A percentile compares a stretch with the other conserved stretches of the same genome.
Conservation (phyloP, 2,888 invertebrate species). For the Ptychoptera contaminata region DNA sequence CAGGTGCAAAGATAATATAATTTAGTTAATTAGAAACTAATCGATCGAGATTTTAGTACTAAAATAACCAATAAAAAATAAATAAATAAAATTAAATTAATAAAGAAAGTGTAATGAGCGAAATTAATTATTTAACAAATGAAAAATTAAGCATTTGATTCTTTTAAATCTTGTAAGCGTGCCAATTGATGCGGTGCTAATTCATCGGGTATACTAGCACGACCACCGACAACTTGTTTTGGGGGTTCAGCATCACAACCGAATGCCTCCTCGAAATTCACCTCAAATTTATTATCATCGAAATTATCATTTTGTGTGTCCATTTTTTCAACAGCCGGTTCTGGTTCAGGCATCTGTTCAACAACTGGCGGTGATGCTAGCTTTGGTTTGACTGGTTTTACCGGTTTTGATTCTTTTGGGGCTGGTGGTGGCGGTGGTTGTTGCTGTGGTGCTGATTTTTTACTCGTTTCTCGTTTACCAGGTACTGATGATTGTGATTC, state of each 20-base stretch:
- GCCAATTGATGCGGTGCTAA: constrained; percentile 78
- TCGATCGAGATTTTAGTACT: too few relatives aligned
- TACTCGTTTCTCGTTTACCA: too few relatives aligned
- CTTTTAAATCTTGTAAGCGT: constrained; percentile 73
- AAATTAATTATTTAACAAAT: too few relatives aligned
- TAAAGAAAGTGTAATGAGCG: too few relatives aligned
- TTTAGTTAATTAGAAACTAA: too few relatives aligned
- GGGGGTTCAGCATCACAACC: constrained; percentile 35
- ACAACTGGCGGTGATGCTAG: not conserved
- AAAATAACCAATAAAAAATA: too few relatives aligned
- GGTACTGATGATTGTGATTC: too few relatives aligned
- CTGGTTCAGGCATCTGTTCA: not conserved
- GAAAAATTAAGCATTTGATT: constrained; percentile 81
- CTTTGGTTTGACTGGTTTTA: not conserved
- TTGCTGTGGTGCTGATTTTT: not conserved
- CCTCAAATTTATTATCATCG: constrained; percentile 23
- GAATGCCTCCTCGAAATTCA: constrained; percentile 34
- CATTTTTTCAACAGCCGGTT: not conserved
- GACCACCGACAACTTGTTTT: constrained; percentile 55
- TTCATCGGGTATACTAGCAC: constrained; percentile 77
- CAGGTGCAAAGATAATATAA: too few relatives aligned
- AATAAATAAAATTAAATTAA: too few relatives aligned
- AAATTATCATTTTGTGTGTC: constrained; percentile 4
- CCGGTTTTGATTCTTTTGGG: not conserved
- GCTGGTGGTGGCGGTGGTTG: not conserved